These are phyloP conservation scores for Brachypterus glaber DNA, from an alignment of 2,888 invertebrate species.

Conservation along the genomic window DNA sequence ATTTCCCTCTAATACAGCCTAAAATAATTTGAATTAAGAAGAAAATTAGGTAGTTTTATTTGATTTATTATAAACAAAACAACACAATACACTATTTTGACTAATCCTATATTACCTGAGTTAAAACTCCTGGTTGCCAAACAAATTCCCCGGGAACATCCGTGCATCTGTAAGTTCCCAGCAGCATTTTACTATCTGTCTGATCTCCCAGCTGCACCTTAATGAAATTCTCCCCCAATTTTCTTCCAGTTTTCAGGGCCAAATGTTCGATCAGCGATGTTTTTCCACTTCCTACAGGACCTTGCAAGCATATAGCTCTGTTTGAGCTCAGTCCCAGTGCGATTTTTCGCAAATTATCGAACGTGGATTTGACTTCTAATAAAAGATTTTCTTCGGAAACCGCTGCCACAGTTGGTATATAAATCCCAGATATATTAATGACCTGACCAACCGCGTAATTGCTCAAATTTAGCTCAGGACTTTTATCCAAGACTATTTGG, in stretches of 20 bases:
- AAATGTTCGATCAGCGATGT: conserved; percentile 81
- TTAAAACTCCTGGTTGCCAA: conserved; percentile 92
- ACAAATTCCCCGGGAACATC: conserved; percentile 96
- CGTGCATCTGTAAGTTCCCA: conserved; percentile 90
- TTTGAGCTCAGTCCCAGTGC: conserved; percentile 73
- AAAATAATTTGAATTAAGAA: conserved; percentile 8
- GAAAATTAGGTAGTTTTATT: too few relatives aligned
- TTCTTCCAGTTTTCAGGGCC: conserved; percentile 66
- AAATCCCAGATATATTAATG: conserved; percentile 27
- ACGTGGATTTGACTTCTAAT: conserved; percentile 47
- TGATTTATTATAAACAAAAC: too few relatives aligned
- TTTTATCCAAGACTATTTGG: conserved; percentile 5
- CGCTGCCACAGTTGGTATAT: conserved; percentile 18
- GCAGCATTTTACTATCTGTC: conserved; percentile 88
- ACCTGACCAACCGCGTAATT: conserved; percentile 15
- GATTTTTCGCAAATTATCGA: conserved; percentile 63
- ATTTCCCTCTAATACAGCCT: conserved; percentile 74
- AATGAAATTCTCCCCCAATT: conserved; percentile 47
- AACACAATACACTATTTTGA: too few relatives aligned
- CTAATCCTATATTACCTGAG: too few relatives aligned
- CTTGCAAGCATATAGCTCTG: conserved; percentile 65
- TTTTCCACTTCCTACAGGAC: conserved; percentile 92
- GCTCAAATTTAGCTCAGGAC: background rate
- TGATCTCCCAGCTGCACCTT: conserved; percentile 95
- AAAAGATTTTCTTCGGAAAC: conserved; percentile 11